Evolutionary conservation across 2,888 invertebrate species (phyloP).

Genomic region (Diarsia dahlii): DNA sequence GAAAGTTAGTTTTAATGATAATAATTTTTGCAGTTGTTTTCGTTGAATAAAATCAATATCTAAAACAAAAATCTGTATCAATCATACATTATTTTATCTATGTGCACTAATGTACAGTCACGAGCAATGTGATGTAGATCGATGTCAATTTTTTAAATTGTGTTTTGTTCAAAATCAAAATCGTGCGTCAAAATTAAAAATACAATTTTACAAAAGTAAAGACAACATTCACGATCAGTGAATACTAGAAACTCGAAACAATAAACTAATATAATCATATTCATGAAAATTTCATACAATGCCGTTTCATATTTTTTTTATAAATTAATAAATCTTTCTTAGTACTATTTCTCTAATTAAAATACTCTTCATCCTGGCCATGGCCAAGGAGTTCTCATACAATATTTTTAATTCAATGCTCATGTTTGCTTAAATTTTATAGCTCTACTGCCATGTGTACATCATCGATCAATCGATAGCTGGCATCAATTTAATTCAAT

Average conservation of each 20-base stretch:
- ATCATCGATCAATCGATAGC: too few species aligned
- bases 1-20: conserved; percentile 36
- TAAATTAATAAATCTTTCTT: neutral
- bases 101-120: neutral
- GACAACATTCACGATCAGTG: neutral
- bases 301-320: neutral
- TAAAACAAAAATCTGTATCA: neutral
- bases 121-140: neutral
- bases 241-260: neutral
- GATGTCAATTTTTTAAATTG: neutral
- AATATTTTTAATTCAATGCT: neutral
- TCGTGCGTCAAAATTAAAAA: neutral
- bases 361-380: neutral
- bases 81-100: neutral
- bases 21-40: neutral
- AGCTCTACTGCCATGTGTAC: neutral
- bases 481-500: too few species aligned
- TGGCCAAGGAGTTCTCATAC: neutral
- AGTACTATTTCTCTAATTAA: neutral
- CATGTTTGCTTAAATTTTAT: neutral
- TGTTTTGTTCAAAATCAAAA: neutral
- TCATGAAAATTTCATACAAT: neutral
- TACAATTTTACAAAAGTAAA: neutral
- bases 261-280: neutral
- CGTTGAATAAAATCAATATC: conserved; percentile 18